A percentile compares a stretch with the other conserved stretches of the same genome.
These are phyloP conservation scores for Endotricha flammealis DNA, from an alignment of 2,888 invertebrate genomes.

Conservation along the genomic window DNA sequence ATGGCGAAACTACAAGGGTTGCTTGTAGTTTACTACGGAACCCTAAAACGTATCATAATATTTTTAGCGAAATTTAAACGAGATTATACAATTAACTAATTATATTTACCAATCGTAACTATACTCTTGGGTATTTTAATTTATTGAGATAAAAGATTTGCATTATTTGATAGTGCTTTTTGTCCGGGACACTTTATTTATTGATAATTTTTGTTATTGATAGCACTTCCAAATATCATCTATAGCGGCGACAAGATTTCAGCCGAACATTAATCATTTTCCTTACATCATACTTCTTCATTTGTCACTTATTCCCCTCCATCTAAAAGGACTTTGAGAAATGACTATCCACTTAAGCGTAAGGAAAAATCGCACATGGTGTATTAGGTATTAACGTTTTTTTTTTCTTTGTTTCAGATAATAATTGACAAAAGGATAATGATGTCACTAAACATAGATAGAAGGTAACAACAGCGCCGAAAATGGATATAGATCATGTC, in stretches of 20 bases:
- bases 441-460: slow-evolving; percentile 45
- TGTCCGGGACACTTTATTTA: slow-evolving; percentile 4
- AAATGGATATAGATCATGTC: slow-evolving; percentile 73
- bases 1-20: too few species aligned
- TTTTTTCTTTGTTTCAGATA: slow-evolving; percentile 65
- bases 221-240: slow-evolving; percentile 18
- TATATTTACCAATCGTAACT: too few species aligned
- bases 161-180: too few species aligned
- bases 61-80: too few species aligned
- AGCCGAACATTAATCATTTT: slow-evolving; percentile 51
- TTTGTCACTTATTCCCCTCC: slow-evolving; percentile 59
- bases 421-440: slow-evolving; percentile 37
- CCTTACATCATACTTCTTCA: slow-evolving; percentile 52
- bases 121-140: too few species aligned
- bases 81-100: too few species aligned
- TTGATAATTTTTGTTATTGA: slow-evolving; percentile 7
- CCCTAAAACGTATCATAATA: too few species aligned
- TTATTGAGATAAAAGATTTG: too few species aligned
- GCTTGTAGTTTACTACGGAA: too few species aligned
- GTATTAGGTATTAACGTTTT: slow-evolving; percentile 23
- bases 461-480: slow-evolving; percentile 43
- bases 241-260: slow-evolving; percentile 28
- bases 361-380: slow-evolving; percentile 21
- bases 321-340: slow-evolving; percentile 58
- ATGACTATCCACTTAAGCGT: slow-evolving; percentile 46